phyloP scores from a whole-genome alignment of 1,140 invertebrate genomes.

The Drosophila ficusphila region DNA sequence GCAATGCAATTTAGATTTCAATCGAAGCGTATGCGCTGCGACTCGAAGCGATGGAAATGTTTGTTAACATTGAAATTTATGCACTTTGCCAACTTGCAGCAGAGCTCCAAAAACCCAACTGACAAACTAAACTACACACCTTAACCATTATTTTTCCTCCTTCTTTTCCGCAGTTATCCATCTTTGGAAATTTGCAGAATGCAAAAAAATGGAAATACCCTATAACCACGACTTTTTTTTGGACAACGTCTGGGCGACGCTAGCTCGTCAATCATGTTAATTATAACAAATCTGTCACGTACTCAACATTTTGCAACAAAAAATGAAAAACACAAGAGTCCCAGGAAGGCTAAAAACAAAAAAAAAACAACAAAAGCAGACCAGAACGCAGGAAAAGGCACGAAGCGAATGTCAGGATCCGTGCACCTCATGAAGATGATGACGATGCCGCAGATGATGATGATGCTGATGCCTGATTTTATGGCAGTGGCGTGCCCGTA shows the following conservation, averaged over 20 bases:
- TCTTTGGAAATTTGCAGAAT: slow-evolving; percentile 8
- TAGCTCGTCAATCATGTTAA: slow-evolving; percentile 75
- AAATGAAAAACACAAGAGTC: slow-evolving; percentile 18
- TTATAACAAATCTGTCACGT: slow-evolving; percentile 78
- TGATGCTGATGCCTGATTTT: slow-evolving; percentile 68
- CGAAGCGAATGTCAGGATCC: slow-evolving; percentile 51
- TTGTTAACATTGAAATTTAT: slow-evolving; percentile 68
- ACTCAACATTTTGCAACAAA: slow-evolving; percentile 52
- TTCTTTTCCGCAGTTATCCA: not conserved
- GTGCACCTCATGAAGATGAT: slow-evolving; percentile 45
- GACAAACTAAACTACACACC: slow-evolving; percentile 27
- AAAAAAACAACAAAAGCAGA: slow-evolving; percentile 30
- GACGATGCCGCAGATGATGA: slow-evolving; percentile 40
- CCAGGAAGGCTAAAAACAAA: not conserved
- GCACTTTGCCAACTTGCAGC: slow-evolving; percentile 35
- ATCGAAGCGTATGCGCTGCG: slow-evolving; percentile 60
- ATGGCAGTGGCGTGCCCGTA: slow-evolving; percentile 72
- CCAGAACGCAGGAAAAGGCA: slow-evolving; percentile 62
- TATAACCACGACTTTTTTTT: not conserved
- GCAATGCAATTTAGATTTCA: slow-evolving; percentile 74
- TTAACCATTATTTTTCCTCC: slow-evolving; percentile 9
- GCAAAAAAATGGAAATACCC: not conserved
- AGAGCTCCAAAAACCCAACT: slow-evolving; percentile 8
- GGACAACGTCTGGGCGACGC: slow-evolving; percentile 38
- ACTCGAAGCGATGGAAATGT: slow-evolving; percentile 27